These are phyloP conservation scores for Parazoanthus darwini DNA, from an alignment of 92 coral and sea anemone species.

Conservation along the genomic window DNA sequence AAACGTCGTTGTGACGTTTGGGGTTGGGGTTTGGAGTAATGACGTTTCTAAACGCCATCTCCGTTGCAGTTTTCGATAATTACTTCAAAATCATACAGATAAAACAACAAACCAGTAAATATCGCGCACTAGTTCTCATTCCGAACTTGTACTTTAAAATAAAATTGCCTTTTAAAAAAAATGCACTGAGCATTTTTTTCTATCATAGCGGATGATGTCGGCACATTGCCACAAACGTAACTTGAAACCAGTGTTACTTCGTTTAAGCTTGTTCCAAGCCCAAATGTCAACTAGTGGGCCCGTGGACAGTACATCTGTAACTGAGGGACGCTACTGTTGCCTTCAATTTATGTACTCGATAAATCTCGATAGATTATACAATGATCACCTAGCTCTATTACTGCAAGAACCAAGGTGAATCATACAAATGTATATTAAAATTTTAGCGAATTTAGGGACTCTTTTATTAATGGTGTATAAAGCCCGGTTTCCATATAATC, in stretches of 20 bases:
- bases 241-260: not conserved
- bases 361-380: constrained; percentile 9
- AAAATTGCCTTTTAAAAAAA: not conserved
- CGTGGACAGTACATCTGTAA: constrained; percentile 11
- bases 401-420: constrained; percentile 24
- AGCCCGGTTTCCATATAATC: too few species aligned
- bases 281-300: constrained; percentile 16
- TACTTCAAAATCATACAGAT: not conserved
- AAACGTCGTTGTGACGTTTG: not conserved
- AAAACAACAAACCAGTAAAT: not conserved
- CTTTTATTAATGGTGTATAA: not conserved
- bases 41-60: not conserved
- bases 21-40: not conserved
- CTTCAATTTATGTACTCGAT: constrained; percentile 17
- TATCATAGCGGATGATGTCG: not conserved
- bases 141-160: not conserved
- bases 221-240: not conserved
- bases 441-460: not conserved
- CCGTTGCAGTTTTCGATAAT: too few species aligned
- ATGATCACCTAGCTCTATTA: constrained; percentile 25
- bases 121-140: not conserved
- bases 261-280: not conserved
- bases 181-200: not conserved
- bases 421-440: constrained; percentile 3
- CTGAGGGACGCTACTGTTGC: constrained; percentile 18